These are phyloP conservation scores for Diplosoma virens DNA, from an alignment of 23 tunicate genomes.

Conservation along the genomic window DNA sequence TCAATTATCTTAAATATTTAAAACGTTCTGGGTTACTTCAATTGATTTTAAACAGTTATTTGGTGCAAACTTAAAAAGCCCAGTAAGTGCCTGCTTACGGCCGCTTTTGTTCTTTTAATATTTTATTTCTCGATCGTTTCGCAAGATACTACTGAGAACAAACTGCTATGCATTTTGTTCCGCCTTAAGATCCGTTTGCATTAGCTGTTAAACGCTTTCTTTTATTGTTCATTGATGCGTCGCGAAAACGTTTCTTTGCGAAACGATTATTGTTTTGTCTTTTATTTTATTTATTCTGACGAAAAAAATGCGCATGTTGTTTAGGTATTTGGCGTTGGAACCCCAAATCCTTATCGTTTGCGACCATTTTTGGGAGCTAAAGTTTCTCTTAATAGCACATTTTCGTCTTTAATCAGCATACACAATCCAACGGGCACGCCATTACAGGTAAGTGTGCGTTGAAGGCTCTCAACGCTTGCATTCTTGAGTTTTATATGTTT, in stretches of 20 bases:
- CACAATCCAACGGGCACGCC: constrained; percentile 86
- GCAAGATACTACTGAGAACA: neutral
- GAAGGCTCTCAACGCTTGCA: no score
- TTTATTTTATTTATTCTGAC: neutral
- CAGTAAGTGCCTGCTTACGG: no score
- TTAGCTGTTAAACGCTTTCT: no score
- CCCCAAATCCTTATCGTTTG: constrained; percentile 75
- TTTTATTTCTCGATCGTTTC: no score
- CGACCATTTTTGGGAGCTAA: constrained; percentile 74
- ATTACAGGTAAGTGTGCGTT: constrained; percentile 53
- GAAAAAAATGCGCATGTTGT: neutral
- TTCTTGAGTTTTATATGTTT: no score
- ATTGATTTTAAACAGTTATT: no score
- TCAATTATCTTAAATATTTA: no score
- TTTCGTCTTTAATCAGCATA: constrained; percentile 89
- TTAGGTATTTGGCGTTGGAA: constrained; percentile 94
- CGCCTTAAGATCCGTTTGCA: no score
- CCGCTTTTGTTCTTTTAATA: no score
- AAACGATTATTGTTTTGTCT: neutral
- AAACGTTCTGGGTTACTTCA: no score
- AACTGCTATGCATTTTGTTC: neutral
- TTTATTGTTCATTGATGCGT: no score
- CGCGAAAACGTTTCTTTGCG: neutral
- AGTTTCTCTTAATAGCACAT: constrained; percentile 83
- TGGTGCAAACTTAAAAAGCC: no score